These are phyloP conservation scores for Capreolus pygargus DNA, from an alignment of 2,113 vertebrate species.

Conservation along the genomic window DNA sequence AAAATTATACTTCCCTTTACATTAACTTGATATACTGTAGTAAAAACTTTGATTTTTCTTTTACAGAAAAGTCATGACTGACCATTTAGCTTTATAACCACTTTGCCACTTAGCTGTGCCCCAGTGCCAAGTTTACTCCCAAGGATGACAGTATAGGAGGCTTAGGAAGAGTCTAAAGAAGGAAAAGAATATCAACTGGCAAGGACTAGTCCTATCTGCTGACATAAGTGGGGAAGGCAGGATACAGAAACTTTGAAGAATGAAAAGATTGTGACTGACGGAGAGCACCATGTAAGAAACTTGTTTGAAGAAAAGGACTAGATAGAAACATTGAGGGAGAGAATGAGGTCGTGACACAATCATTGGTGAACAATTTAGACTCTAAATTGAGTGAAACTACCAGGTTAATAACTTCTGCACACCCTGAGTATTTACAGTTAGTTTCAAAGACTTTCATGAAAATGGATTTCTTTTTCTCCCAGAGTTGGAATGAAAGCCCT, in stretches of 20 bases:
- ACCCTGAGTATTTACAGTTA: constrained; percentile 25
- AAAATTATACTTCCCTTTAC: background rate
- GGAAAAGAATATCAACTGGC: background rate
- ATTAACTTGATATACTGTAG: background rate
- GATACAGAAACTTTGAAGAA: background rate
- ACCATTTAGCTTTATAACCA: background rate
- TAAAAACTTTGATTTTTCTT: background rate
- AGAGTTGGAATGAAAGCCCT: constrained; percentile 39
- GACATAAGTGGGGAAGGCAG: background rate
- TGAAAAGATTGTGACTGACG: constrained; percentile 27
- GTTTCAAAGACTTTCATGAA: constrained; percentile 38
- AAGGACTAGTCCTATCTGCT: background rate
- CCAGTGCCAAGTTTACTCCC: background rate
- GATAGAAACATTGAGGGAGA: constrained; percentile 63
- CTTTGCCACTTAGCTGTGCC: background rate
- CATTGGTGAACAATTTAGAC: constrained; percentile 39
- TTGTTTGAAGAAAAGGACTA: constrained; percentile 38
- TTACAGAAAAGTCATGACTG: background rate
- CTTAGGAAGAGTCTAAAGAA: background rate
- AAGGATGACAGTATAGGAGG: background rate
- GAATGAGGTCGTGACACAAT: constrained; percentile 69
- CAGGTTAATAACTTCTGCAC: constrained; percentile 50
- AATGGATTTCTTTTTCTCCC: constrained; percentile 51
- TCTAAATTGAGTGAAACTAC: constrained; percentile 51
- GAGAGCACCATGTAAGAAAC: constrained; percentile 22